Conservation (phyloP, 2,888 invertebrate genomes). For the Monochamus alternatus region DNA sequence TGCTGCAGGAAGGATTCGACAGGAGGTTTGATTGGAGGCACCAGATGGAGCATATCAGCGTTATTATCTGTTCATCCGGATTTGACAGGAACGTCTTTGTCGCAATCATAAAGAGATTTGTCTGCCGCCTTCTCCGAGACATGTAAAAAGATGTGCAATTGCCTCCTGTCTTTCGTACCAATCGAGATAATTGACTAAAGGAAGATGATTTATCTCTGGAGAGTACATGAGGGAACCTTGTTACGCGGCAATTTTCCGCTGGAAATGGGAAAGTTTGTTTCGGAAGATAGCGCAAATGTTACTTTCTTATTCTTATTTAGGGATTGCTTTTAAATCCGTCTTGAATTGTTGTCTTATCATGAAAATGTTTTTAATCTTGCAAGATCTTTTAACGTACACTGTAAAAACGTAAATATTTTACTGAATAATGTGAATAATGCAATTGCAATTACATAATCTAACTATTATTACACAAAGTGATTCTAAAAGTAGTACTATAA, state of each 20-base stretch:
- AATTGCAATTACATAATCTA: too few species aligned
- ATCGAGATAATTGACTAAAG: slow-evolving; percentile 24
- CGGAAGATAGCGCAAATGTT: not conserved
- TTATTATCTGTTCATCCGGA: slow-evolving; percentile 66
- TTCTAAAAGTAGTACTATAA: too few species aligned
- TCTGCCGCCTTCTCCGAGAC: slow-evolving; percentile 51
- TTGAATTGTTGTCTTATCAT: too few species aligned
- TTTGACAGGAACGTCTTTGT: slow-evolving; percentile 63
- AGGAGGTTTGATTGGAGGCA: slow-evolving; percentile 65
- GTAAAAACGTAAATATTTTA: too few species aligned
- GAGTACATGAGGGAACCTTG: not conserved
- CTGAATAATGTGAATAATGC: too few species aligned
- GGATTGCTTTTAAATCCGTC: too few species aligned
- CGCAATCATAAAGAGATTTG: slow-evolving; percentile 64
- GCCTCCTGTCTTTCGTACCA: slow-evolving; percentile 21
- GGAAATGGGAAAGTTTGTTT: not conserved
- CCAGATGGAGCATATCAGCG: slow-evolving; percentile 66
- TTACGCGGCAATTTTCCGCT: not conserved
- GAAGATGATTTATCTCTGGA: slow-evolving; percentile 2
- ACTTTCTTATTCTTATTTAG: too few species aligned
- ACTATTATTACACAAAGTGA: too few species aligned
- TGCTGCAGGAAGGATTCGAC: slow-evolving; percentile 63
- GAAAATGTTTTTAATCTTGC: too few species aligned
- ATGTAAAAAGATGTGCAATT: slow-evolving; percentile 51
- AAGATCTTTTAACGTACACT: too few species aligned